Conservation (phyloP, 2,888 invertebrate species). For the Stenodera caucasica region DNA sequence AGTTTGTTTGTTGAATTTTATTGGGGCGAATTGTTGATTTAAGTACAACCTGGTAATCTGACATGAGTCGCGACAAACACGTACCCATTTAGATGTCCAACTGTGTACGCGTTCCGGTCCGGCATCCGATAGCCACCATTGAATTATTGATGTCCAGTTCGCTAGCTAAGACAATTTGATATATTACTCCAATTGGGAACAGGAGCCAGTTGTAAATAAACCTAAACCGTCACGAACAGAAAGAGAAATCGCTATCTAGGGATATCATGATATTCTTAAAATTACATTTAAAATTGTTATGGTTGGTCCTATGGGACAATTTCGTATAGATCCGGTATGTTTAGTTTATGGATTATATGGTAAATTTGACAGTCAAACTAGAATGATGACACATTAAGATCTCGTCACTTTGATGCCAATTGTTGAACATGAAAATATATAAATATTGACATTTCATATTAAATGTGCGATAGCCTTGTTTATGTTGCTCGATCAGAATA, state of each 20-base stretch:
- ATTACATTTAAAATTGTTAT: slow-evolving; percentile 52
- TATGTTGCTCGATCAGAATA: slow-evolving; percentile 50
- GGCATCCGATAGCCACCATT: slow-evolving; percentile 44
- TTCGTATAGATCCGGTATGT: slow-evolving; percentile 41
- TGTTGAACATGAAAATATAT: slow-evolving; percentile 42
- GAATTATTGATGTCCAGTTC: slow-evolving; percentile 53
- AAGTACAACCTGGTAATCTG: slow-evolving; percentile 38
- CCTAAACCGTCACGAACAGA: slow-evolving; percentile 46
- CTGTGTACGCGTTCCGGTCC: slow-evolving; percentile 40
- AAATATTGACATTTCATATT: slow-evolving; percentile 55
- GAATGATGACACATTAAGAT: slow-evolving; percentile 46
- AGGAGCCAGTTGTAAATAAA: slow-evolving; percentile 51
- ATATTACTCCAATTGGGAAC: slow-evolving; percentile 52
- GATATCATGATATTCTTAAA: slow-evolving; percentile 49
- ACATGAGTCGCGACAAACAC: slow-evolving; percentile 37
- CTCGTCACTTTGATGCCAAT: slow-evolving; percentile 45
- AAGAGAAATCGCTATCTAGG: slow-evolving; percentile 49
- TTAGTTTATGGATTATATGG: slow-evolving; percentile 50
- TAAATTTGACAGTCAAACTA: slow-evolving; percentile 40
- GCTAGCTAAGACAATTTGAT: slow-evolving; percentile 54
- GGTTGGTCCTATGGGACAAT: slow-evolving; percentile 38
- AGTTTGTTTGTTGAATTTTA: slow-evolving; percentile 13
- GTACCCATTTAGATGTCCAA: slow-evolving; percentile 42
- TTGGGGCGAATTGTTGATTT: slow-evolving; percentile 30
- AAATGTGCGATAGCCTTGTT: slow-evolving; percentile 48